These are phyloP conservation scores for Macropis europaea DNA, from an alignment of 2,888 invertebrate species.

Conservation along the genomic window DNA sequence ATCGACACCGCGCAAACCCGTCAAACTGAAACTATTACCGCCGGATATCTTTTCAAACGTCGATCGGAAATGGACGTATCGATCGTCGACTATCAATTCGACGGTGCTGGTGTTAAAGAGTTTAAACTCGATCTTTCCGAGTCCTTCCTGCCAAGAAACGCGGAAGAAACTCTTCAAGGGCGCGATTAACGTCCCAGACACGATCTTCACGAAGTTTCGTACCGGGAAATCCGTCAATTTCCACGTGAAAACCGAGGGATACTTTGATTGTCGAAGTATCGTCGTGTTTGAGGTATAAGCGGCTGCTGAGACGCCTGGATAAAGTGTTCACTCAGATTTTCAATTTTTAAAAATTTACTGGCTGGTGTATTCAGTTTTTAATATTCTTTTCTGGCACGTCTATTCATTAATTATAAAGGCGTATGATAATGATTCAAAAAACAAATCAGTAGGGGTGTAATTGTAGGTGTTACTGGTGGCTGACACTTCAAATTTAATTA, in stretches of 20 bases:
- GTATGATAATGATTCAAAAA: too few species aligned
- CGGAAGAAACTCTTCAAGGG: neutral
- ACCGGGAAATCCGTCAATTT: neutral
- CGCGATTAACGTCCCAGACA: constrained; percentile 1
- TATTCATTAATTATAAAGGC: too few species aligned
- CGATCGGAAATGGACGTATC: constrained; percentile 33
- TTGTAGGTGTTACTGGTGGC: too few species aligned
- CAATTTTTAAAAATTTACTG: too few species aligned
- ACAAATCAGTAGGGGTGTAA: too few species aligned
- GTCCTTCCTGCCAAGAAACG: constrained; percentile 3
- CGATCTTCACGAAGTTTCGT: neutral
- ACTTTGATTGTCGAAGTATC: neutral
- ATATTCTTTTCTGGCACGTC: too few species aligned
- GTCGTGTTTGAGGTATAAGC: neutral
- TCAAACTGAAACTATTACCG: constrained; percentile 23
- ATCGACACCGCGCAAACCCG: constrained; percentile 14
- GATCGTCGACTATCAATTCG: constrained; percentile 9
- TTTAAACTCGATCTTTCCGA: constrained; percentile 26
- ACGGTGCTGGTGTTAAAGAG: constrained; percentile 18
- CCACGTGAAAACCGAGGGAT: neutral
- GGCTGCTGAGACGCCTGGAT: too few species aligned
- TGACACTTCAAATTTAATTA: too few species aligned
- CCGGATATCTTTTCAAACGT: constrained; percentile 29
- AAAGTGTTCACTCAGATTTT: too few species aligned
- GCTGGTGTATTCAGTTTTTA: too few species aligned